Conservation (phyloP, 2,888 invertebrate genomes). For the Synanthedon tipuliformis region DNA sequence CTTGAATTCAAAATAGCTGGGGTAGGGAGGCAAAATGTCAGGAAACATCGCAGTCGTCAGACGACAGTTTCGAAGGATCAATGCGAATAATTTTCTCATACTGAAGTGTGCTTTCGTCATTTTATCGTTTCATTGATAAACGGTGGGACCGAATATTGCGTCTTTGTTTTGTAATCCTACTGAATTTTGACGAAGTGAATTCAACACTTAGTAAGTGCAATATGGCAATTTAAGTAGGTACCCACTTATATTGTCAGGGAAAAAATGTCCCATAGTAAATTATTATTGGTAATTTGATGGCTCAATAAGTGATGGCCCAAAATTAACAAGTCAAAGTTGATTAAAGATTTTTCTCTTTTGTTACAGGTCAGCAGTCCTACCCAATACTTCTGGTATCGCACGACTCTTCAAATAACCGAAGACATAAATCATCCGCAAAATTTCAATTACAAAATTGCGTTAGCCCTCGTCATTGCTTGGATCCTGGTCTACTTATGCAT, state of each 20-base stretch:
- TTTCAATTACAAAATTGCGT: conserved; percentile 92
- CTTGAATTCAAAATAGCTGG: too few species aligned
- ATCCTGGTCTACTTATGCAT: conserved; percentile 95
- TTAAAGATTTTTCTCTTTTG: conserved; percentile 12
- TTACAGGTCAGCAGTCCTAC: conserved; percentile 88
- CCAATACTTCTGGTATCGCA: conserved; percentile 95
- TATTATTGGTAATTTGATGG: too few species aligned
- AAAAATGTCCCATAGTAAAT: too few species aligned
- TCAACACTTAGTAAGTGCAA: too few species aligned
- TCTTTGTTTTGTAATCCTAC: not conserved
- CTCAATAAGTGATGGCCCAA: too few species aligned
- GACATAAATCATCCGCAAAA: conserved; percentile 87
- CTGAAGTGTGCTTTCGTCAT: not conserved
- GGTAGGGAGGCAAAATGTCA: too few species aligned
- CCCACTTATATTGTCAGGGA: too few species aligned
- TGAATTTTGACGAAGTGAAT: not conserved
- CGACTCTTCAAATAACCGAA: conserved; percentile 89
- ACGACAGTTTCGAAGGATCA: not conserved
- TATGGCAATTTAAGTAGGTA: too few species aligned
- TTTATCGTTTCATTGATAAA: not conserved
- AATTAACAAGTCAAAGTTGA: too few species aligned
- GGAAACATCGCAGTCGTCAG: too few species aligned
- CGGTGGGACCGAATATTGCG: not conserved
- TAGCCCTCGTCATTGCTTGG: conserved; percentile 91
- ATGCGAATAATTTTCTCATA: not conserved